Evolutionary conservation across 2,888 invertebrate species (phyloP).

Genomic region (Tenthredo notha): DNA sequence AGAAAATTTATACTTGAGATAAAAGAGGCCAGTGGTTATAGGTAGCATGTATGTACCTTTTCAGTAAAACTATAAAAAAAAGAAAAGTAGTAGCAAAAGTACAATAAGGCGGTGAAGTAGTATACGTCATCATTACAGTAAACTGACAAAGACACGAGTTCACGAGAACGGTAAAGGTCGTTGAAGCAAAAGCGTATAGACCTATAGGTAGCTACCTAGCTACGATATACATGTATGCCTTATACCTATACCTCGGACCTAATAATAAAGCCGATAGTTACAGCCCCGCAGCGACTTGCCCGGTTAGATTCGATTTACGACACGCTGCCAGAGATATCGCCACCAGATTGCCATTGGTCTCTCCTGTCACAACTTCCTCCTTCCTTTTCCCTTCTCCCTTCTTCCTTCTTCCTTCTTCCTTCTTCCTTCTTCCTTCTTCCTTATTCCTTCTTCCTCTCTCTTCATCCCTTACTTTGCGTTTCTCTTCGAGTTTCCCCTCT

Average conservation of each 20-base stretch:
- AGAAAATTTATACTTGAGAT: neutral
- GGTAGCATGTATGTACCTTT: neutral
- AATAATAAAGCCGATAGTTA: constrained; percentile 49
- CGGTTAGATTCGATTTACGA: constrained; percentile 60
- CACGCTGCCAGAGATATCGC: constrained; percentile 65
- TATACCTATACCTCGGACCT: constrained; percentile 38
- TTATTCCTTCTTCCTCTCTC: constrained; percentile 9
- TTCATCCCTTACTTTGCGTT: constrained; percentile 5
- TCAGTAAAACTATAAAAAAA: neutral
- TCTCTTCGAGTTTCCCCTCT: constrained; percentile 40
- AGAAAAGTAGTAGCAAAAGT: neutral
- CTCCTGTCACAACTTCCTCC: constrained; percentile 43
- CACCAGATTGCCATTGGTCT: constrained; percentile 60
- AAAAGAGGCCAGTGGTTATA: neutral
- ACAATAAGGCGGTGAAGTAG: neutral
- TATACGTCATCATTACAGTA: constrained; percentile 8
- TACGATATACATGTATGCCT: neutral
- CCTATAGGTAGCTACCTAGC: neutral
- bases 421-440: constrained; percentile 33
- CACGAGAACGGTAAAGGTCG: constrained; percentile 28
- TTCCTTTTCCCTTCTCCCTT: constrained; percentile 15
- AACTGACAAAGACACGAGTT: neutral
- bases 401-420: neutral
- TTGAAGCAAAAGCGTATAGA: neutral
- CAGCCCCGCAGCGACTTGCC: constrained; percentile 47